These are phyloP conservation scores for Drosophila pegasa DNA, from an alignment of 2,888 invertebrate species.

Conservation along the genomic window DNA sequence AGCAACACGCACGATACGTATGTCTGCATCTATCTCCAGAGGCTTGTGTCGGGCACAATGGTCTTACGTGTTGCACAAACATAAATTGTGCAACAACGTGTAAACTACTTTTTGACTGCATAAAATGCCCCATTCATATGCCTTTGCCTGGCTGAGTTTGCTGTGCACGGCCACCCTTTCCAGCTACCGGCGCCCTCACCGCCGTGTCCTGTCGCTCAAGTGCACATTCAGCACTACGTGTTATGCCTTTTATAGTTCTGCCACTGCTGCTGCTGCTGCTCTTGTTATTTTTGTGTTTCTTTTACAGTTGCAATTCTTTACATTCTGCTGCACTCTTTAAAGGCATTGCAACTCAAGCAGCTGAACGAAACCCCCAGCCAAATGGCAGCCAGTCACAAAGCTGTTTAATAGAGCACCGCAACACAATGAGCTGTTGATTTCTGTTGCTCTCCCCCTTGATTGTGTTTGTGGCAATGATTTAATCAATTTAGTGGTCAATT, in stretches of 20 bases:
- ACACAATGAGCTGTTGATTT: constrained; percentile 18
- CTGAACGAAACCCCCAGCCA: constrained; percentile 16
- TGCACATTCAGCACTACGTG: constrained; percentile 72
- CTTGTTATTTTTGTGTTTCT: constrained; percentile 30
- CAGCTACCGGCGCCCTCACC: not conserved
- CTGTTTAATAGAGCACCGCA: constrained; percentile 35
- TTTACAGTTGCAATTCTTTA: constrained; percentile 29
- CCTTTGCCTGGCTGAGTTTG: constrained; percentile 50
- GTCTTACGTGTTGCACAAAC: constrained; percentile 80
- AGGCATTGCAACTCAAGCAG: constrained; percentile 44
- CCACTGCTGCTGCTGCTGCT: constrained; percentile 48
- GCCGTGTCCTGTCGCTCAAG: constrained; percentile 34
- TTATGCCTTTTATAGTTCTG: constrained; percentile 66
- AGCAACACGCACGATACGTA: constrained; percentile 14
- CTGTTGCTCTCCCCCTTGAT: not conserved
- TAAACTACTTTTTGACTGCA: constrained; percentile 81
- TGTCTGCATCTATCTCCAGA: constrained; percentile 36
- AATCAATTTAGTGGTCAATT: constrained; percentile 73
- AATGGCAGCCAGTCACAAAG: constrained; percentile 29
- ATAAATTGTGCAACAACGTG: constrained; percentile 83
- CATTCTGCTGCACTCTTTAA: constrained; percentile 53
- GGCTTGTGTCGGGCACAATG: constrained; percentile 61
- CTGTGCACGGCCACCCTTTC: constrained; percentile 22
- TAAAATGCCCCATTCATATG: constrained; percentile 68
- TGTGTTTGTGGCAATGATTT: constrained; percentile 32